Base-by-base conservation (phyloP, 2,113 vertebrate species). In the Corythaeola cristata region DNA sequence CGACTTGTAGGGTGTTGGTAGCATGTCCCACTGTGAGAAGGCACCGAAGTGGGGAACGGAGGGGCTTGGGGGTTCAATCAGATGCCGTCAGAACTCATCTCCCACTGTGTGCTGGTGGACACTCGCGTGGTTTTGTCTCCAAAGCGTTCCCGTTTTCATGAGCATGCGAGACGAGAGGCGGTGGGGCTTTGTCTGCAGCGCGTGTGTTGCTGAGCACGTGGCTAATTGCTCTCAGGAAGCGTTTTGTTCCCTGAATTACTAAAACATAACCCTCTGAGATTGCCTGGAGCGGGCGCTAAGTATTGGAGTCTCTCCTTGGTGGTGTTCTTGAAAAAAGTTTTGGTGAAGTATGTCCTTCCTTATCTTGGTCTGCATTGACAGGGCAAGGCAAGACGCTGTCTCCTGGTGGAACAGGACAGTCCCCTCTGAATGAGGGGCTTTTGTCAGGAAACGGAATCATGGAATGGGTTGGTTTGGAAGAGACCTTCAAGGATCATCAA, bases 111-210 rank as follows among this genome's bases (percentile, higher is more conserved):
- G 15, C 23, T 9, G n/a, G 1, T 8, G 21, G 41, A 11, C 11
- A 0, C 39, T 3, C 3, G 15, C 14, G 0, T 6, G 13, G 55
- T 4, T 47, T 41, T 47, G 16, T 69, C 47, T 39, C 39, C 13
- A 2, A 3, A 3, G 18, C 2, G 33, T 20, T 22, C 18, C 18
- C 30, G 5, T 4, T 30, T 16, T 18, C 28, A 2, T 23, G 12
- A 4, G 4, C 3, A 2, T 0, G 17, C 3, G n/a, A 13, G 55
- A 1, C 8, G 47, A 11, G 1, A 3, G 39, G 53, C 55, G 2
- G 17, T 0, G 8, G 21, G 21, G 33, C 55, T 49, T 14, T 3
- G 3, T 11, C 33, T 21, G 37, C 37, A 2, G 32, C 30, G 1
- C 3, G 21, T 7, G 2, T 5, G 39, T 11, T 30, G 64, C 64